Evolutionary conservation across 2,113 vertebrate species (phyloP).

Genomic region (Bubo bubo): DNA sequence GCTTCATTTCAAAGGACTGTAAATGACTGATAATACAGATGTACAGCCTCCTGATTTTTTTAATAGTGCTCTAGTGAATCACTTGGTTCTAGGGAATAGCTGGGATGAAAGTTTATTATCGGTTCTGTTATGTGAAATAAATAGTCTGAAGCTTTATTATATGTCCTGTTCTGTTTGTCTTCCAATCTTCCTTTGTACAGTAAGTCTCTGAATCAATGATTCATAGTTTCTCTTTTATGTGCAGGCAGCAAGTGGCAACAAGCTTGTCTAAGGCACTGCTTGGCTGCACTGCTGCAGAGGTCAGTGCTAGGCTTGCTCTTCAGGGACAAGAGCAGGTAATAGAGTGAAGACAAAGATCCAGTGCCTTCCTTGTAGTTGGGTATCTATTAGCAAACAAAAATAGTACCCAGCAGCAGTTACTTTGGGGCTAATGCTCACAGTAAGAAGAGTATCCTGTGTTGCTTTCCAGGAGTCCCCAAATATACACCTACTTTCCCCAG

Average conservation of each 20-base stretch:
- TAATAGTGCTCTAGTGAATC: background rate
- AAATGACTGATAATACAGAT: background rate
- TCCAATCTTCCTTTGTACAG: background rate
- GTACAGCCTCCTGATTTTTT: background rate
- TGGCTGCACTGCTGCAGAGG: background rate
- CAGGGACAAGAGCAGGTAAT: background rate
- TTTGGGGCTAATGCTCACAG: background rate
- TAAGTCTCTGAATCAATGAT: background rate
- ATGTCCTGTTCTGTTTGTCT: background rate
- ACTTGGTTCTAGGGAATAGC: background rate
- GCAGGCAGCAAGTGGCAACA: background rate
- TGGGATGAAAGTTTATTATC: background rate
- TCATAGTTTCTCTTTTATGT: background rate
- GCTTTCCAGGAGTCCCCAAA: background rate
- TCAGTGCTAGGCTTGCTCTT: background rate
- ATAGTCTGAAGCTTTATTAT: background rate
- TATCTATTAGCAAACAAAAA: background rate
- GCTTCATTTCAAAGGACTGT: background rate
- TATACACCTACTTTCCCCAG: background rate
- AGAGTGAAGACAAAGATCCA: background rate
- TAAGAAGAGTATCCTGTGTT: background rate
- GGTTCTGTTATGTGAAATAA: background rate
- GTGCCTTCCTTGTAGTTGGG: background rate
- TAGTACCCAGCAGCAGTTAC: background rate
- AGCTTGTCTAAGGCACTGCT: rapidly evolving